These are phyloP conservation scores for Athripsodes cinereus DNA, from an alignment of 2,888 invertebrate species.

Conservation along the genomic window DNA sequence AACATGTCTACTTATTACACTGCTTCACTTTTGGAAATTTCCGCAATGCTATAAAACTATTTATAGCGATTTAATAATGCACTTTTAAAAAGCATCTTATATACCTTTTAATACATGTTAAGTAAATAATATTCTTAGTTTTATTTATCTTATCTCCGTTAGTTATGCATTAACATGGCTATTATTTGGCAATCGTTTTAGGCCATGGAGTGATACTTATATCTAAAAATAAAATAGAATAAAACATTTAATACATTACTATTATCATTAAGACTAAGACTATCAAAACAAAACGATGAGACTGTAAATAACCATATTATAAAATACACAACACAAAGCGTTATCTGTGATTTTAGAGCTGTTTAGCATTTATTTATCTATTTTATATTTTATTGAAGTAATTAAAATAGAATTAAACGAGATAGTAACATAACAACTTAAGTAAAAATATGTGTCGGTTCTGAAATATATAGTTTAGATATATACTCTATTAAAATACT, in stretches of 20 bases:
- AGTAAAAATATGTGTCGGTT: neutral
- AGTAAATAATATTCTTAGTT: too few species aligned
- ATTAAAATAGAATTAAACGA: constrained; percentile 1
- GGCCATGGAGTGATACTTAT: too few species aligned
- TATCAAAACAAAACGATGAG: neutral
- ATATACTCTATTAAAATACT: too few species aligned
- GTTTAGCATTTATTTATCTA: neutral
- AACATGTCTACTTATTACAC: too few species aligned
- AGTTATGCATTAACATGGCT: too few species aligned
- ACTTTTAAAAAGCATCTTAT: too few species aligned
- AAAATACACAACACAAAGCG: neutral
- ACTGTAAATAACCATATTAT: neutral
- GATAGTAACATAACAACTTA: neutral
- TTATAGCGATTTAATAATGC: too few species aligned
- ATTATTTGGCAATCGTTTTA: too few species aligned
- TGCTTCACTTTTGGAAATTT: too few species aligned
- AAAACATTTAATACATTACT: neutral
- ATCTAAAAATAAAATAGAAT: neutral
- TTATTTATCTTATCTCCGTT: too few species aligned
- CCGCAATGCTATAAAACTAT: too few species aligned
- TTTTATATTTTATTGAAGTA: constrained; percentile 1
- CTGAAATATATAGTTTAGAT: neutral
- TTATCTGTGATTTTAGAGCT: neutral
- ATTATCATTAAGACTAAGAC: neutral
- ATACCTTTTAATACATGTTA: too few species aligned